These are phyloP conservation scores for Gobionotothen gibberifrons DNA, from an alignment of 2,797 vertebrate species.

Conservation along the genomic window DNA sequence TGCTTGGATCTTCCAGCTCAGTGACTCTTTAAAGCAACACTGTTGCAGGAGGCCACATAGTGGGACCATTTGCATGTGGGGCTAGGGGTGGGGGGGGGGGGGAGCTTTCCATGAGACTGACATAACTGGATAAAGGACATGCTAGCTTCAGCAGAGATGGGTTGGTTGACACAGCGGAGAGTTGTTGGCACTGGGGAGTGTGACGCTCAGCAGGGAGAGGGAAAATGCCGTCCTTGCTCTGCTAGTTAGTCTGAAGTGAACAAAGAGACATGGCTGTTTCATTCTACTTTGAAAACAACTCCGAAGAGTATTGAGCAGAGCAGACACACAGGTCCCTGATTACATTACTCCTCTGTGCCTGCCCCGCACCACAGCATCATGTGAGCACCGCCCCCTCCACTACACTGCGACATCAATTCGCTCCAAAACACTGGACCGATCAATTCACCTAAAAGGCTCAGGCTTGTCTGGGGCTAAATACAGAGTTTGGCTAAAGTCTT, in stretches of 20 bases:
- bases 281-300: conserved; percentile 25
- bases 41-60: conserved; percentile 42
- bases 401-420: conserved; percentile 72
- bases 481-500: conserved; percentile 38
- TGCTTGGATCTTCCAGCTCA: conserved; percentile 10
- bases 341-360: conserved; percentile 66
- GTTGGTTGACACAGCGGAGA: conserved; percentile 7
- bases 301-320: conserved; percentile 36
- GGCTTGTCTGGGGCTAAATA: conserved; percentile 51
- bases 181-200: conserved; percentile 12
- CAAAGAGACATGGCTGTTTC: conserved; percentile 58
- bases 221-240: conserved; percentile 39
- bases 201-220: conserved; percentile 5
- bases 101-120: conserved; percentile 56
- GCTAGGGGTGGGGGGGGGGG: conserved; percentile 45
- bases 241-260: conserved; percentile 37
- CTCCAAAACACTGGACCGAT: conserved; percentile 64
- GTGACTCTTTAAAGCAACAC: conserved; percentile 36
- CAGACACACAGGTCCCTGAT: conserved; percentile 66
- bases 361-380: conserved; percentile 51
- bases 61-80: conserved; percentile 67
- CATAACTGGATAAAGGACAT: conserved; percentile 55
- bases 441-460: conserved; percentile 66
- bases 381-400: conserved; percentile 62
- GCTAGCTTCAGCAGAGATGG: conserved; percentile 24